Evolutionary conservation across 2,113 vertebrate genomes (phyloP), one percentile per base, ranked within the genome.

Genomic region (Corapipo altera): DNA sequence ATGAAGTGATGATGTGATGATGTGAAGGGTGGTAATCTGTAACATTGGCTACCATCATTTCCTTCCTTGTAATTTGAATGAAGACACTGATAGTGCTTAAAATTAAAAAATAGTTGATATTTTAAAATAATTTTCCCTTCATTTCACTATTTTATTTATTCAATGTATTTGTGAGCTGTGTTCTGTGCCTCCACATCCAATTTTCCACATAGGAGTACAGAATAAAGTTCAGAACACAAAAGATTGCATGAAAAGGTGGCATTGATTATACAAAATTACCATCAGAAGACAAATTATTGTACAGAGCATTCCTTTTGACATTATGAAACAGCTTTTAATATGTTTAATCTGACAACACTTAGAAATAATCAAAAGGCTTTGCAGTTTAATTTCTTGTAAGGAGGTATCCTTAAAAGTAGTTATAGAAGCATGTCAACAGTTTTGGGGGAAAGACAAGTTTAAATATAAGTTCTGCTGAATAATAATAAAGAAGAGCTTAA

Each of bases 181-280:
- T 85, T 95, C 58, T 90, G 12, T 93, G 66, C 41, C 67, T 93
- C 51, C 90, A 93, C 59, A 91, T 92, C 88, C 96, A 59, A 92
- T 95, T 83, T 94, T 91, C 72, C 51, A 57, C 6, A 82, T 91
- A n/a, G 82, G 92, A 90, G 79, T 83, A 67, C 52, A 84, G 65
- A 88, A 88, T 94, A 91, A 93, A 91, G 78, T 94, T 91, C 37
- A 79, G 46, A 96, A 80, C 52, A 95, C 72, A 94, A 95, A 94
- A 86, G 88, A 86, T 5, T 94, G 35, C 75, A 41, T 46, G 64
- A 67, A 83, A 92, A 90, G 85, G 48, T 86, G 79, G 43, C 67
- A 86, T 81, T 95, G 85, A 96, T 97, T 94, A 95, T 91, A 75
- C 28, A 72, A 86, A 94, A 96, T 90, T 96, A 84, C 55, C 28